Base-by-base conservation (phyloP, 2,797 vertebrate genomes). In the Sebastolobus alascanus region DNA sequence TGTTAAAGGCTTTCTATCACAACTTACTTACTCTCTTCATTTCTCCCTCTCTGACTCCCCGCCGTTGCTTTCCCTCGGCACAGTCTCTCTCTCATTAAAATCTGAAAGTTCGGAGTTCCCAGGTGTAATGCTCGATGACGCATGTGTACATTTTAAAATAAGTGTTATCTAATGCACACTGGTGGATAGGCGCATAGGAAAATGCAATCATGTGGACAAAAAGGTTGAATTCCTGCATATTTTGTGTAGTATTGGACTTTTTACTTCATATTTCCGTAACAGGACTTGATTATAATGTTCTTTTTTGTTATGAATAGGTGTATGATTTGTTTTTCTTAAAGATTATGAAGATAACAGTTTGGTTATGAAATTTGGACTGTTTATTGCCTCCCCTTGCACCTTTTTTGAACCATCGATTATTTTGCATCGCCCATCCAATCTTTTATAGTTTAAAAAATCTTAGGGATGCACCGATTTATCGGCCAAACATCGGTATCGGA, bases 391-490 rank as follows among this genome's bases (percentile, higher is more conserved):
- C 22, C 5, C 0, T 20, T 22, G 3, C 1, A 14, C 2, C 1
- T 27, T 22, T 25, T 37, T 29, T 25, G 0, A 25, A 56, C 8
- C 6, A 56, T 7, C 0, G 0, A 2, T 59, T 59, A 20, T 37
- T n/a, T 31, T 13, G 22, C 12, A 31, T 16, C 29, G 1, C 18
- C 2, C 3, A 12, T 40, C 12, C 2, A 29, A 5, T 54, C 22
- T 20, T 55, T 56, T 11, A 35, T 20, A n/a, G n/a, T 56, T 20
- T 40, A 3, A 46, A 46, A 46, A 46, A 3, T 46, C 43, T 46
- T 18, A 46, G 43, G 43, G 43, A 46, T 46, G 43, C 43, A 46
- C 43, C 3, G 16, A 46, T 46, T 46, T 46, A 46, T 46, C 3
- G 16, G 43, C 16, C 8, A 14, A 46, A 46, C 43, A 46, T 0